phyloP scores from a whole-genome alignment of 2,888 invertebrate genomes.

The Lasioglossum oenotherae region DNA sequence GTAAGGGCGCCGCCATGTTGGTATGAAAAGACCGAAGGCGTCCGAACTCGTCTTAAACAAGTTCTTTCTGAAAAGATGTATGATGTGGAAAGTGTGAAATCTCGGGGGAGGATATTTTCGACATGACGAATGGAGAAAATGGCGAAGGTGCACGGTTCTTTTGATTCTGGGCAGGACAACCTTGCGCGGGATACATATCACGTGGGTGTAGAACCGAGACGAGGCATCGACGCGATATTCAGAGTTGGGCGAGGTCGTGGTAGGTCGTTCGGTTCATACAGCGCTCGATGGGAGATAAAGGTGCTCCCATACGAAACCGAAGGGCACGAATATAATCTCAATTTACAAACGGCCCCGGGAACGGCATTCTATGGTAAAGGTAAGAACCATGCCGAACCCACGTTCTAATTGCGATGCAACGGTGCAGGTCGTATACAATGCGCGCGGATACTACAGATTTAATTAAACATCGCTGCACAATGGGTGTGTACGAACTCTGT shows the following conservation, averaged over 20 bases:
- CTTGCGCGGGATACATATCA: constrained; percentile 64
- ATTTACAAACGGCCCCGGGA: constrained; percentile 45
- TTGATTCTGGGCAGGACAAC: constrained; percentile 58
- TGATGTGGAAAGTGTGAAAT: neutral
- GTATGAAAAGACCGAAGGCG: too few relatives aligned
- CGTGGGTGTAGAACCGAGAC: constrained; percentile 70
- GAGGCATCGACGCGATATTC: constrained; percentile 61
- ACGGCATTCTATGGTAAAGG: constrained; percentile 42
- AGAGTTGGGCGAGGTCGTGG: constrained; percentile 73
- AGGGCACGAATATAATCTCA: constrained; percentile 45
- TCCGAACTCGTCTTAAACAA: too few relatives aligned
- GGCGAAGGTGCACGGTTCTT: constrained; percentile 44
- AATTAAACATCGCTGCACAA: constrained; percentile 11
- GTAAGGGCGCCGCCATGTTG: too few relatives aligned
- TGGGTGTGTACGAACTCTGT: constrained; percentile 4
- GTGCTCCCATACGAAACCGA: constrained; percentile 58
- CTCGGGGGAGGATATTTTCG: neutral
- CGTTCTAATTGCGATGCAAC: constrained; percentile 46
- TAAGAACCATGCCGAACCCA: constrained; percentile 49
- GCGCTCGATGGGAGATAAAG: constrained; percentile 61
- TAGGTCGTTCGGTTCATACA: constrained; percentile 61
- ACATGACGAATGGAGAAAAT: constrained; percentile 6
- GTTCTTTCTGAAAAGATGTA: neutral
- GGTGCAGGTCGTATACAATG: neutral
- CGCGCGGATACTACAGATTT: constrained; percentile 11